Evolutionary conservation across 1,140 invertebrate genomes (phyloP).

Genomic region (Leptonema lineaticorne): DNA sequence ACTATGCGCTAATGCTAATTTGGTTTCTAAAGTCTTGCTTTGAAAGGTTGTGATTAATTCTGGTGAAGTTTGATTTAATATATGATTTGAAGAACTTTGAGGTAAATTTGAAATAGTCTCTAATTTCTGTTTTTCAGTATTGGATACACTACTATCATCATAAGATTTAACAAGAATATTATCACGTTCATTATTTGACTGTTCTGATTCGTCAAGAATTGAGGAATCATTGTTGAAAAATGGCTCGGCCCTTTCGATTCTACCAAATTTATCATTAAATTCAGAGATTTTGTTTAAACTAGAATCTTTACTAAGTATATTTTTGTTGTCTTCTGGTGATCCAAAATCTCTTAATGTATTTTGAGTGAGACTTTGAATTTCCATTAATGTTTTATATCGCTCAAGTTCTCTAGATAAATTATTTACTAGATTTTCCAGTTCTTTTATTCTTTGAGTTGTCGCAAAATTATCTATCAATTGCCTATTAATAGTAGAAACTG

Average conservation of each 20-base stretch:
- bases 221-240: constrained; percentile 39
- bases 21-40: neutral
- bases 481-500: constrained; percentile 22
- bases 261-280: constrained; percentile 29
- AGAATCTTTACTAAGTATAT: constrained; percentile 14
- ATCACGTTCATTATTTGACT: neutral
- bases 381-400: constrained; percentile 55
- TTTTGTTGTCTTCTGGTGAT: constrained; percentile 45
- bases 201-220: neutral
- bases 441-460: constrained; percentile 40
- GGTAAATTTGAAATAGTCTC: neutral
- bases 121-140: constrained; percentile 16
- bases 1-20: neutral
- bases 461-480: constrained; percentile 27
- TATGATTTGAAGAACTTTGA: neutral
- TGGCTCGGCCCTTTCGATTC: constrained; percentile 38
- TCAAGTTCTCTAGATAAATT: constrained; percentile 57
- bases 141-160: constrained; percentile 37
- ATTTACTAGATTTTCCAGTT: constrained; percentile 52
- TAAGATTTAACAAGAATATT: constrained; percentile 34
- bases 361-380: constrained; percentile 57
- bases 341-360: constrained; percentile 55
- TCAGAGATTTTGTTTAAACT: constrained; percentile 7
- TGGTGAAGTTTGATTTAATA: neutral
- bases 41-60: neutral